Evolutionary conservation across 2,113 vertebrate genomes (phyloP).

Genomic region (Isurus oxyrinchus): DNA sequence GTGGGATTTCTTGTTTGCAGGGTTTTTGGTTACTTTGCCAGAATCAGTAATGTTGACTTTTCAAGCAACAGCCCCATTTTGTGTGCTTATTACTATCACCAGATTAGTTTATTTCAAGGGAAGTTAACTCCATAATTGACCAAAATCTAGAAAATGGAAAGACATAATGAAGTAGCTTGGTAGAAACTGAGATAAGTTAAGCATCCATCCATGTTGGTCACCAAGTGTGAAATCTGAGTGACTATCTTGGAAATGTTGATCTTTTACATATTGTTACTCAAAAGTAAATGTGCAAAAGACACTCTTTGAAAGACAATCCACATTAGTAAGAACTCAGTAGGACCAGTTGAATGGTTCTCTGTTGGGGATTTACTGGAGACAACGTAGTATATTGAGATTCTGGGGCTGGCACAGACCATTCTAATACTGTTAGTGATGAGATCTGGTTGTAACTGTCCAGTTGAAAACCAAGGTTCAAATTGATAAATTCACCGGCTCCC

Average conservation of each 20-base stretch:
- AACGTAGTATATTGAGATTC: neutral
- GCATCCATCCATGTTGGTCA: conserved; percentile 4
- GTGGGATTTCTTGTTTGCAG: conserved; percentile 29
- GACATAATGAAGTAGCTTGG: neutral
- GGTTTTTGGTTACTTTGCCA: neutral
- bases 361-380: conserved; percentile 22
- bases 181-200: conserved; percentile 16
- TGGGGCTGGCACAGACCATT: neutral
- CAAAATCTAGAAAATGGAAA: neutral
- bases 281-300: conserved; percentile 23
- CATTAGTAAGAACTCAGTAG: conserved; percentile 21
- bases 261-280: conserved; percentile 11
- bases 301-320: conserved; percentile 36
- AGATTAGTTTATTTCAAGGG: conserved; percentile 32
- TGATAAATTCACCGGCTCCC: neutral
- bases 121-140: neutral
- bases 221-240: neutral
- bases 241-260: conserved; percentile 9
- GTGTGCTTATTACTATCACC: neutral
- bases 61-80: neutral
- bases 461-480: neutral
- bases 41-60: neutral
- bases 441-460: neutral
- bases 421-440: neutral
- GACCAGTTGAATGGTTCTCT: conserved; percentile 32